Evolutionary conservation across 2,888 invertebrate species (phyloP).

Genomic region (Ornithoptera alexandrae): DNA sequence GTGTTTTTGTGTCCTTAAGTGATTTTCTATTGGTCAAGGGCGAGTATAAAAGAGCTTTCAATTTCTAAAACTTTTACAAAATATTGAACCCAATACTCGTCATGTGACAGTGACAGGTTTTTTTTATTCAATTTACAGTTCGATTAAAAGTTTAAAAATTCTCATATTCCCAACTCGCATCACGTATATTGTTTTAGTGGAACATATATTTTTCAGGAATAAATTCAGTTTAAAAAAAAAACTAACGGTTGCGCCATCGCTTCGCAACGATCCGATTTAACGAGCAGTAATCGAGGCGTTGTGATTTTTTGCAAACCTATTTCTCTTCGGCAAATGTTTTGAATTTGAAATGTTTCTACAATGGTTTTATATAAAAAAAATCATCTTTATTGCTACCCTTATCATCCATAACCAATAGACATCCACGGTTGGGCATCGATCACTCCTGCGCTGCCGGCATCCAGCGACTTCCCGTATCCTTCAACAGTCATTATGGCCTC

Average conservation of each 20-base stretch:
- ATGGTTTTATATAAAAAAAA: no score
- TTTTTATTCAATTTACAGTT: constrained; percentile 16
- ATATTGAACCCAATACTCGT: neutral
- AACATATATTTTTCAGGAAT: constrained; percentile 26
- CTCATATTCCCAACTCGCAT: constrained; percentile 17
- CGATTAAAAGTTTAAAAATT: constrained; percentile 20
- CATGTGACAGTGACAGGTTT: constrained; percentile 8
- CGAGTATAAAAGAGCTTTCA: neutral
- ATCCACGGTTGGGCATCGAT: no score
- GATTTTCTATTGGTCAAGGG: neutral
- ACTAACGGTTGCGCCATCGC: constrained; percentile 2
- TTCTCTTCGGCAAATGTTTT: constrained; percentile 7
- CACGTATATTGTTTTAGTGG: constrained; percentile 22
- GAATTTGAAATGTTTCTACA: neutral
- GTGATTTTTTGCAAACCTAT: constrained; percentile 11
- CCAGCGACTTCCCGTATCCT: no score
- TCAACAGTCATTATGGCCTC: no score
- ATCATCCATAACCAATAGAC: no score
- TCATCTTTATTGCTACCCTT: no score
- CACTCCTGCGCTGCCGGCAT: no score
- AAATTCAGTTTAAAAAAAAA: constrained; percentile 15
- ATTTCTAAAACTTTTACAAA: neutral
- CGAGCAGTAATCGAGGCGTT: constrained; percentile 19
- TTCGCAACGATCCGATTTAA: constrained; percentile 17
- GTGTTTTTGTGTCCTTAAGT: no score